Conservation (phyloP, 2,888 invertebrate species). For the Eurytoma californica region DNA sequence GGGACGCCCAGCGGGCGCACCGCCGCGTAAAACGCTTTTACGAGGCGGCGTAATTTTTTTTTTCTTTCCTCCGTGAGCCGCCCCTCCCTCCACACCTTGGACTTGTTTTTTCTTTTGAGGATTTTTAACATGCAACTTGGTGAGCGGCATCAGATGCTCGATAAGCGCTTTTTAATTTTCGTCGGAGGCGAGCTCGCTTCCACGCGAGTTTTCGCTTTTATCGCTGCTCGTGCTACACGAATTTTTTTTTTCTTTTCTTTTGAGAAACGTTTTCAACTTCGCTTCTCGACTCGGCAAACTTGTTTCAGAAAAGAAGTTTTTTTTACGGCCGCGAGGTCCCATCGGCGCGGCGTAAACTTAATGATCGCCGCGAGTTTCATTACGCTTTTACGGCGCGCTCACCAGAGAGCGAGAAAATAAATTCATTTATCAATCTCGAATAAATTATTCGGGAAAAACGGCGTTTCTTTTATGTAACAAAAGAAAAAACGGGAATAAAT, state of each 20-base stretch:
- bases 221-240: too few species aligned
- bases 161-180: too few species aligned
- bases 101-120: not conserved
- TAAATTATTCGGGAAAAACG: not conserved
- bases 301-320: not conserved
- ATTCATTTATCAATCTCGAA: not conserved
- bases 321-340: not conserved
- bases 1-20: not conserved
- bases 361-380: not conserved
- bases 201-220: too few species aligned
- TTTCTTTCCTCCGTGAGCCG: conserved; percentile 4
- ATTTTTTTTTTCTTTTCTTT: too few species aligned
- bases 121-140: too few species aligned
- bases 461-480: too few species aligned
- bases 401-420: conserved; percentile 4
- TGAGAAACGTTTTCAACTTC: too few species aligned
- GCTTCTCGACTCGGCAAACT: too few species aligned
- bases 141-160: too few species aligned
- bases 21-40: conserved; percentile 24
- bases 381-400: conserved; percentile 5
- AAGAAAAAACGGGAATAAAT: too few species aligned
- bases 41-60: conserved; percentile 22
- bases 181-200: too few species aligned
- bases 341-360: conserved; percentile 8
- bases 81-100: not conserved